Evolutionary conservation across 2,888 invertebrate genomes (phyloP).

Genomic region (Keiferia lycopersicella): DNA sequence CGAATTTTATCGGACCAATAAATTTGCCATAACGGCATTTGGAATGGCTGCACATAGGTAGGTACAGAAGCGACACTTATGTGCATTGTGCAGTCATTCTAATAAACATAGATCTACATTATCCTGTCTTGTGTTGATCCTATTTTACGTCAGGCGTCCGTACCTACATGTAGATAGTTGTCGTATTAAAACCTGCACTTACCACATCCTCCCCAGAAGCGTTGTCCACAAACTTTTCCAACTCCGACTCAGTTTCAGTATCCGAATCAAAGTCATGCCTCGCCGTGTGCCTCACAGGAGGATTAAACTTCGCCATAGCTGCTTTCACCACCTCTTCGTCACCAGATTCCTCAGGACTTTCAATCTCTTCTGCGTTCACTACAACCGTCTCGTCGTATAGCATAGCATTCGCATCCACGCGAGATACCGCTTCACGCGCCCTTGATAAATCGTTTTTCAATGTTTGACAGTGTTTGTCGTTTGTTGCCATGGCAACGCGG

Average conservation of each 20-base stretch:
- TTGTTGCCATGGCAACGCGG: conserved; percentile 71
- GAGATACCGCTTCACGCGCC: conserved; percentile 24
- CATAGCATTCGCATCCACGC: conserved; percentile 47
- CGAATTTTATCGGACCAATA: too few species aligned
- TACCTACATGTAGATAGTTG: too few species aligned
- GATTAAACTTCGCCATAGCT: conserved; percentile 73
- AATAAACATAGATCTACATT: too few species aligned
- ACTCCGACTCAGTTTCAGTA: conserved; percentile 65
- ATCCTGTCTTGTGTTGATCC: too few species aligned
- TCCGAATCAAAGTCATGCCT: conserved; percentile 73
- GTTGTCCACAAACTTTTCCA: conserved; percentile 60
- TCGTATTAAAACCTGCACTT: too few species aligned
- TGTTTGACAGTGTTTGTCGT: conserved; percentile 77
- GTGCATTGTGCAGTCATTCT: too few species aligned
- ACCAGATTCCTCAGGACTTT: conserved; percentile 67
- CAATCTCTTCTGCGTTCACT: conserved; percentile 79
- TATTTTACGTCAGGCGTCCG: too few species aligned
- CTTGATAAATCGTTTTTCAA: conserved; percentile 42
- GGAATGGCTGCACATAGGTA: too few species aligned
- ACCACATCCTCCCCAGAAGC: conserved; percentile 62
- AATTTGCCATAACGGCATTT: too few species aligned
- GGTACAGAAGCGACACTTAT: too few species aligned
- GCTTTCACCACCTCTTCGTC: conserved; percentile 57
- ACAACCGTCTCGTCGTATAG: conserved; percentile 84
- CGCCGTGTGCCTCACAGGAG: conserved; percentile 68